These are phyloP conservation scores for Aramus guarauna DNA, from an alignment of 2,113 vertebrate species.

Conservation along the genomic window DNA sequence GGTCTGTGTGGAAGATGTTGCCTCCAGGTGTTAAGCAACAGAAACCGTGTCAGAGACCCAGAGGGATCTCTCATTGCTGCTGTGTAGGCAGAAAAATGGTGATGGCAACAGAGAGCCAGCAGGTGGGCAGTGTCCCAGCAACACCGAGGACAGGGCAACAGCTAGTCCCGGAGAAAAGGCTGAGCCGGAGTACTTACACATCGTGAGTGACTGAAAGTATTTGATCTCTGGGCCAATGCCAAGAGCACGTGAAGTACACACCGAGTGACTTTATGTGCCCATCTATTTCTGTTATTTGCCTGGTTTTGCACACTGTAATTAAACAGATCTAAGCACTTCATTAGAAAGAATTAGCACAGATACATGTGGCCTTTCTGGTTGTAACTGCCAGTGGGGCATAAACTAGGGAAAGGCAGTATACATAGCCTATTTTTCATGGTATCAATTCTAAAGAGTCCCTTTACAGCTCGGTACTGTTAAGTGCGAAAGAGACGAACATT, in stretches of 20 bases:
- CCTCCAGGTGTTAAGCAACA: not conserved
- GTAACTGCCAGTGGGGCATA: not conserved
- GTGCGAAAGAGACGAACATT: not conserved
- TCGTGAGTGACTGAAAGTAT: not conserved
- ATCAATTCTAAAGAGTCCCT: not conserved
- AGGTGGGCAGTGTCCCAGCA: not conserved
- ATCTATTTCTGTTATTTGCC: not conserved
- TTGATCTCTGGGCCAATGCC: not conserved
- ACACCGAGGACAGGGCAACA: fast-evolving
- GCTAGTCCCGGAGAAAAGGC: not conserved
- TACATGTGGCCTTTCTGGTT: too few relatives aligned
- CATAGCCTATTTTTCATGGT: fast-evolving
- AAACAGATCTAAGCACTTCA: not conserved
- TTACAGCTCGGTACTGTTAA: not conserved
- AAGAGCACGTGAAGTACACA: not conserved
- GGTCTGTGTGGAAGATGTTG: not conserved
- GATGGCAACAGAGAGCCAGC: not conserved
- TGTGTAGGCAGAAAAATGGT: not conserved
- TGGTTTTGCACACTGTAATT: not conserved
- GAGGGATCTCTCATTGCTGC: not conserved
- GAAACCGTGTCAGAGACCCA: not conserved
- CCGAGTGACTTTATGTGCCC: not conserved
- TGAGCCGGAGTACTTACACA: not conserved
- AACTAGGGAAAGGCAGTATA: not conserved
- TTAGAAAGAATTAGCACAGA: not conserved